A percentile compares a stretch with the other conserved stretches of the same genome.
Conservation (phyloP, 2,888 invertebrate genomes). For the Drosophila infuscata region DNA sequence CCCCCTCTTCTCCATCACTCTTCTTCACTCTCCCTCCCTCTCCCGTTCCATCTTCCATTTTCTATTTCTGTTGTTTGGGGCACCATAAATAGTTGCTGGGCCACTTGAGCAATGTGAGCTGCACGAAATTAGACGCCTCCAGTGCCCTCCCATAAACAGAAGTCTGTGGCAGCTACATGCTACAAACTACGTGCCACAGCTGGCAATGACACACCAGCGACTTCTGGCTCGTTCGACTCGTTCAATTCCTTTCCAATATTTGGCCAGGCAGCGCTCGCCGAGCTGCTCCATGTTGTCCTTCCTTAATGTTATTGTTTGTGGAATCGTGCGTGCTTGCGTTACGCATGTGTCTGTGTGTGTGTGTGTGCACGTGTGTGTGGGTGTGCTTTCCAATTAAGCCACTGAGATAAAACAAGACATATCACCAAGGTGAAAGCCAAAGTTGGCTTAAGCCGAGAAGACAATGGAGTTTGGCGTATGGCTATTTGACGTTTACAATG, state of each 20-base stretch:
- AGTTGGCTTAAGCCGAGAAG: conserved; percentile 48
- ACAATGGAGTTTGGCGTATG: conserved; percentile 43
- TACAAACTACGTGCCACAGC: conserved; percentile 41
- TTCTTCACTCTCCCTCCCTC: not conserved
- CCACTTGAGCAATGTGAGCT: conserved; percentile 7
- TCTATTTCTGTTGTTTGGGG: conserved; percentile 1
- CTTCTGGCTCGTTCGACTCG: conserved; percentile 10
- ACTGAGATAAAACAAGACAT: conserved; percentile 66
- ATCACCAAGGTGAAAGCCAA: conserved; percentile 69
- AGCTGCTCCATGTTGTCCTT: conserved; percentile 19
- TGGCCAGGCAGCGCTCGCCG: conserved; percentile 18
- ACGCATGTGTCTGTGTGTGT: not conserved
- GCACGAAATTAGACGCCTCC: conserved; percentile 12
- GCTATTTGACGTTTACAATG: conserved; percentile 23
- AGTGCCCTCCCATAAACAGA: conserved; percentile 24
- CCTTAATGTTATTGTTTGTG: conserved; percentile 38
- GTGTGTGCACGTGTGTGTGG: not conserved
- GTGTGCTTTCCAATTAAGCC: conserved; percentile 76
- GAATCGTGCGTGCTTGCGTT: conserved; percentile 58
- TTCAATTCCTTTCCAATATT: conserved; percentile 47
- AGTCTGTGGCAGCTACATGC: conserved; percentile 29
- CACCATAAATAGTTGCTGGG: conserved; percentile 7
- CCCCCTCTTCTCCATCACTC: not conserved
- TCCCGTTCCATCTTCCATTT: too few species aligned
- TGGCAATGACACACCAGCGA: conserved; percentile 21